Conservation (phyloP, 1,140 invertebrate species). For the Anastatus disparis region DNA sequence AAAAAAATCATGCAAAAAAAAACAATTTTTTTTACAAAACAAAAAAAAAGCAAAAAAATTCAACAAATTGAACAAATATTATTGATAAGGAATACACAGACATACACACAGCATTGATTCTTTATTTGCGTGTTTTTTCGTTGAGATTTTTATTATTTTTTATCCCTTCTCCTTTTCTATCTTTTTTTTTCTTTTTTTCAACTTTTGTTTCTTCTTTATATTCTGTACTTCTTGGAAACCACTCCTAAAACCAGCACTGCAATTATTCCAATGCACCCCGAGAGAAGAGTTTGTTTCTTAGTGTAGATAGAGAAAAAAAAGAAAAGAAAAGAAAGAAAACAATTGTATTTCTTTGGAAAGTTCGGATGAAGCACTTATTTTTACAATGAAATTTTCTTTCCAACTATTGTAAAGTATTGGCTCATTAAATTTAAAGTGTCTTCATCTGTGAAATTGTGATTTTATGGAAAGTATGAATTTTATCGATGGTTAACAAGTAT, state of each 20-base stretch:
- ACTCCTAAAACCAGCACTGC: too few relatives aligned
- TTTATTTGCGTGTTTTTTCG: not conserved
- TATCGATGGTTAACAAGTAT: not conserved
- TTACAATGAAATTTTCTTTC: not conserved
- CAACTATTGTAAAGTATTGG: not conserved
- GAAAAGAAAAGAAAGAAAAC: slow-evolving; percentile 3
- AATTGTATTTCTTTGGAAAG: not conserved
- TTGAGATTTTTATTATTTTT: not conserved
- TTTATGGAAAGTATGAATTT: not conserved
- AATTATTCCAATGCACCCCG: slow-evolving; percentile 20
- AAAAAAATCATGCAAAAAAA: not conserved
- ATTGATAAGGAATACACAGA: not conserved
- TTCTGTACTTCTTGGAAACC: not conserved
- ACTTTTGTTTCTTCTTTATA: not conserved
- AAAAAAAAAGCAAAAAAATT: not conserved
- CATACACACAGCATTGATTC: not conserved
- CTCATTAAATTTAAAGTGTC: not conserved
- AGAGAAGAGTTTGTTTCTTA: slow-evolving; percentile 15
- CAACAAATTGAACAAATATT: not conserved
- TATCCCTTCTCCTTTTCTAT: slow-evolving; percentile 1
- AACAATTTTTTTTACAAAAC: slow-evolving; percentile 7
- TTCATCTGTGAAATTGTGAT: not conserved
- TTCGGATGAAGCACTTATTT: not conserved
- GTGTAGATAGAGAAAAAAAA: not conserved
- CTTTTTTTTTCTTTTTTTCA: slow-evolving; percentile 9